Evolutionary conservation across 2,113 vertebrate species (phyloP), one percentile per base, ranked within the genome.

Genomic region (Cavia aperea): DNA sequence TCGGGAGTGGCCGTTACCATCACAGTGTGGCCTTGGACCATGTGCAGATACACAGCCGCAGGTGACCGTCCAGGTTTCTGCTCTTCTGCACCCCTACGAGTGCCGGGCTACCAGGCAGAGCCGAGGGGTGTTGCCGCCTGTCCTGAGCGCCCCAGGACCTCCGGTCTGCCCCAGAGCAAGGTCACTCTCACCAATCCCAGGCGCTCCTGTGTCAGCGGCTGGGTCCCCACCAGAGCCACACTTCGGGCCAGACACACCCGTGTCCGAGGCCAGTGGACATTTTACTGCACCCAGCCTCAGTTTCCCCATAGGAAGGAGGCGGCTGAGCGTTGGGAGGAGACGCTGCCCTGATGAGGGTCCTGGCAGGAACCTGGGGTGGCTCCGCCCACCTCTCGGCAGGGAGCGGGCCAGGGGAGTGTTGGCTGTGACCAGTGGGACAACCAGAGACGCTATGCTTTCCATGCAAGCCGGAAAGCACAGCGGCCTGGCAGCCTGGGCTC

Each of bases 11-110:
- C 23, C 4, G 4, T 4, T 9, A 23, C n/a, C 21, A 10, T 24
- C 72, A 26, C 21, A 75, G 72, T 24, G 7, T 29, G 23, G 39
- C 43, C 39, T 6, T 7, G 90, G 96, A 95, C 96, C 95, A 96
- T 96, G 97, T 97, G 96, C 96, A 93, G 96, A 97, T 96, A 96
- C 97, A 96, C 95, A 91, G 95, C 95, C 96, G 91, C 83, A 95
- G 97, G 96, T 94, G 96, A 90, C 96, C 97, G 96, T 84, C 94
- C 95, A 97, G 97, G 94, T 79, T 91, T 94, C 96, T 95, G 84
- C 86, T 88, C 36, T 60, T 49, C 60, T 65, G 78, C 49, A 82
- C 81, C 26, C 87, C 92, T 79, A 88, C 70, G 94, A 93, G 24
- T 3, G 1, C 54, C 46, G 70, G 21, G 9, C 15, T 70, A 36